phyloP scores from a whole-genome alignment of 2,888 invertebrate genomes.

The Taphrorychus bicolor region DNA sequence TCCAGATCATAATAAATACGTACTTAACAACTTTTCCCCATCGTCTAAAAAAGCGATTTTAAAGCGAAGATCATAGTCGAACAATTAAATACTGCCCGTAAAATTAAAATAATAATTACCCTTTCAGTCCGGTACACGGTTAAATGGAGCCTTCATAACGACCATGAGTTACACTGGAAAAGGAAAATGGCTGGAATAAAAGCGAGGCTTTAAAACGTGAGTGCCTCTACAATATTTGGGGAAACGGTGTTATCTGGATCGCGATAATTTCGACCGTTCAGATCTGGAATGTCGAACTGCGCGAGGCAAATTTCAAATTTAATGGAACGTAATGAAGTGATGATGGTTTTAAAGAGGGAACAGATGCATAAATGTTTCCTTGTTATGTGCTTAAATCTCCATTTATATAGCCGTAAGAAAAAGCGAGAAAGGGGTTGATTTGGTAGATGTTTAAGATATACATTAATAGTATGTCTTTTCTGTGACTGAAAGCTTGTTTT shows the following conservation, averaged over 20 bases:
- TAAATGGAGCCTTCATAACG: conserved; percentile 4
- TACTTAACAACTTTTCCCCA: too few species aligned
- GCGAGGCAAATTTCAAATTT: neutral
- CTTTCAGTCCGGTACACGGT: neutral
- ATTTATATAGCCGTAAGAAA: too few species aligned
- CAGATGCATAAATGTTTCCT: neutral
- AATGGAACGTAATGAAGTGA: neutral
- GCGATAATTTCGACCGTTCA: neutral
- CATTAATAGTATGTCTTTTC: too few species aligned
- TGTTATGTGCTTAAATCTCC: too few species aligned
- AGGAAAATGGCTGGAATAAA: neutral
- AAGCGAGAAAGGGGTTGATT: too few species aligned
- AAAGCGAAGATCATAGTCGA: neutral
- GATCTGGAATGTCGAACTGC: neutral
- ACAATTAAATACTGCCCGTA: neutral
- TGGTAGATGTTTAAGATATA: too few species aligned
- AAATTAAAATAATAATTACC: conserved; percentile 1
- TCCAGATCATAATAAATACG: too few species aligned
- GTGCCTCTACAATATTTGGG: conserved; percentile 2
- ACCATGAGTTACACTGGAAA: neutral
- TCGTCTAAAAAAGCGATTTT: neutral
- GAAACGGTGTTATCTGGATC: neutral
- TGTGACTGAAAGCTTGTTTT: too few species aligned
- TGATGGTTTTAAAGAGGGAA: too few species aligned
- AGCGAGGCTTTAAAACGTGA: neutral